Evolutionary conservation across 1,140 invertebrate genomes (phyloP).

Genomic region (Aricia agestis): DNA sequence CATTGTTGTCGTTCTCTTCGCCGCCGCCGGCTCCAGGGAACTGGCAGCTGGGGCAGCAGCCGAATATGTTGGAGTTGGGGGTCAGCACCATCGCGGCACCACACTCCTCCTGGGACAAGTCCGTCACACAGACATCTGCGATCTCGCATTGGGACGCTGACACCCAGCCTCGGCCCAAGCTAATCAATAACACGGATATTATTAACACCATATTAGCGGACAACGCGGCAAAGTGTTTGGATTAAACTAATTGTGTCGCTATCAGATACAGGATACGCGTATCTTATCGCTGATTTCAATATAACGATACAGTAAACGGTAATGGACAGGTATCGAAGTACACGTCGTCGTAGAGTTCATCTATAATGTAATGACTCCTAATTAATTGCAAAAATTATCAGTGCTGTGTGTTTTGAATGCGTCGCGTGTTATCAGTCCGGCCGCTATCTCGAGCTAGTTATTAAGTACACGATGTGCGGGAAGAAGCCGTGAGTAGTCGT

Average conservation of each 20-base stretch:
- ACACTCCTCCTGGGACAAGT: conserved; percentile 52
- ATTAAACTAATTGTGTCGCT: conserved; percentile 41
- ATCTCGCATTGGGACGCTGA: conserved; percentile 38
- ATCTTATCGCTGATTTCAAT: conserved; percentile 44
- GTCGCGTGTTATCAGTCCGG: conserved; percentile 64
- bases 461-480: conserved; percentile 59
- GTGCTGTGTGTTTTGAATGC: conserved; percentile 33
- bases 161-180: background rate
- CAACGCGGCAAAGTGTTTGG: conserved; percentile 21
- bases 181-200: conserved; percentile 25
- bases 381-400: conserved; percentile 1
- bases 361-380: background rate
- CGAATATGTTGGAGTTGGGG: conserved; percentile 40
- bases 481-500: conserved; percentile 42
- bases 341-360: background rate
- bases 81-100: conserved; percentile 38
- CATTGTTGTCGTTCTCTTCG: background rate
- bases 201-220: conserved; percentile 22
- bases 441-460: conserved; percentile 66
- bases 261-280: conserved; percentile 26
- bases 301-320: background rate
- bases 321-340: background rate
- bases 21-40: conserved; percentile 18
- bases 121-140: conserved; percentile 57
- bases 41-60: conserved; percentile 65